phyloP scores from a whole-genome alignment of 1,140 invertebrate genomes.

The Trachymyrmex cornetzi region DNA sequence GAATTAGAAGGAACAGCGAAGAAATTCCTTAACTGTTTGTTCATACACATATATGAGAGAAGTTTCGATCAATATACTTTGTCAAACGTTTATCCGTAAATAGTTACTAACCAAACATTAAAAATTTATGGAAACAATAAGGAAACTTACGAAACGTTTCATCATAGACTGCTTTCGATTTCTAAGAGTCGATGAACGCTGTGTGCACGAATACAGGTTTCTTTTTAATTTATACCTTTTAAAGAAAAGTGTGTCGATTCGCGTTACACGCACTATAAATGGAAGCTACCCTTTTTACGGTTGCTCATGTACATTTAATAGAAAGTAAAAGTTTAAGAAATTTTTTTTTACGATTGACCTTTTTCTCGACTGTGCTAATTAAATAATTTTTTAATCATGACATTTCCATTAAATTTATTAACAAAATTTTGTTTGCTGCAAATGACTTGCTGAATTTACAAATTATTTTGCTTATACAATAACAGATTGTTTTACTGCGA shows the following conservation, averaged over 20 bases:
- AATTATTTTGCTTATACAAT: neutral
- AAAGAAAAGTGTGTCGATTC: constrained; percentile 69
- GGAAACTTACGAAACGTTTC: neutral
- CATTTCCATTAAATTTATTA: neutral
- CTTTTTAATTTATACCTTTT: constrained; percentile 64
- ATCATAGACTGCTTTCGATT: constrained; percentile 35
- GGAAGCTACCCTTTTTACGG: constrained; percentile 48
- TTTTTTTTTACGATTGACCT: constrained; percentile 6
- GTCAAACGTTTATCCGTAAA: neutral
- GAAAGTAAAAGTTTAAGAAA: constrained; percentile 57
- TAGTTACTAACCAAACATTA: neutral
- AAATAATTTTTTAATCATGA: no score
- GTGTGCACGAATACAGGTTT: constrained; percentile 39
- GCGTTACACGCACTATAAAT: constrained; percentile 57
- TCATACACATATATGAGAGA: neutral
- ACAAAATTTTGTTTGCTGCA: neutral
- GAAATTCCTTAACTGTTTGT: neutral
- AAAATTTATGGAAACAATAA: neutral
- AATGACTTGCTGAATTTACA: neutral
- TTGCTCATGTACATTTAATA: neutral
- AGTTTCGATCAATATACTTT: neutral
- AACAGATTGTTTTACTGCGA: neutral
- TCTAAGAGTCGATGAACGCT: constrained; percentile 22
- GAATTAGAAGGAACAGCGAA: neutral
- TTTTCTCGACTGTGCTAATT: neutral